Base-by-base conservation (phyloP, 2,888 invertebrate genomes). In the Pilophorus perplexus region DNA sequence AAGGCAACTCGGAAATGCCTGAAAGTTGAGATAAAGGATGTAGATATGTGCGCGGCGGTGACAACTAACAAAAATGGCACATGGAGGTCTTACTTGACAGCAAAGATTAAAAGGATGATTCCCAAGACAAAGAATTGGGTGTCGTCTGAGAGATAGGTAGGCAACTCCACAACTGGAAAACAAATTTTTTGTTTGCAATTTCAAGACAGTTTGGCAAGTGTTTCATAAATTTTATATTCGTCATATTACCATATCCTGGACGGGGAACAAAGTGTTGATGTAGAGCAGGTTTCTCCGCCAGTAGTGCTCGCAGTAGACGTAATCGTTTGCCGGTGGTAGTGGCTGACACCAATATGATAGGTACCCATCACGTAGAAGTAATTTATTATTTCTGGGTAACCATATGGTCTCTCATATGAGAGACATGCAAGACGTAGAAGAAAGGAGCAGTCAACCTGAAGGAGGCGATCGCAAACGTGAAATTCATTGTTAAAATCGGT, bases 251-350 rank as follows among this genome's bases (percentile, higher is more conserved):
- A 77, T 87, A 74, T 89, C 88, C 22, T 80, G 79, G 74, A 86
- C 84, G 0, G 88, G 86, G 75, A 82, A 90, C 75, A 89, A 82
- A 74, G 89, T 90, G 77, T 90, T 90, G 74, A 90, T 86, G 75
- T 89, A 90, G 14, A 90, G 79, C n/a, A 87, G 81, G 74, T 91
- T 90, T 67, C 90, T 80, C 90, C 90, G 90, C 90, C 90, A 91
- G 76, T 81, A 89, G 70, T 82, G 81, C 59, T 84, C 84, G 75
- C 90, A 90, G n/a, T 85, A 88, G 54, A 85, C 77, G 72, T 88
- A 84, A 75, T 88, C 87, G 65, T 82, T 80, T 18, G 87, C 82
- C 0, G 85, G 85, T 0, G 88, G 85, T 70, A 81, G 80, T 88
- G 89, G 66, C 86, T 80, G 72, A 87, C 79, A 0, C 87, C 82